phyloP scores from a whole-genome alignment of 2,113 vertebrate species.

The Sciurus niger region DNA sequence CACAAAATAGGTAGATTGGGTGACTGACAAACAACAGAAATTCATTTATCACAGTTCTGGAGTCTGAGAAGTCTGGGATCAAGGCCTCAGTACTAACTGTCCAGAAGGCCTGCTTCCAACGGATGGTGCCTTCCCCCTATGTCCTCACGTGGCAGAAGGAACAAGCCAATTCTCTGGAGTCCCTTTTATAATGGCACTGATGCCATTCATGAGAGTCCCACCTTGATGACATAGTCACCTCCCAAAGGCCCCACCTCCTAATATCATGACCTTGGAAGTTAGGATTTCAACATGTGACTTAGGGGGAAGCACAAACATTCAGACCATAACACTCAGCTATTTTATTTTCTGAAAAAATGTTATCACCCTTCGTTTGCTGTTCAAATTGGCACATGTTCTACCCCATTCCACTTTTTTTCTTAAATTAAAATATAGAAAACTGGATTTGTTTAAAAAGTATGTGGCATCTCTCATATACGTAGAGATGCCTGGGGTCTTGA shows the following conservation, averaged over 20 bases:
- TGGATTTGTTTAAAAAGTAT: neutral
- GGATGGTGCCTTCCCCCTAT: neutral
- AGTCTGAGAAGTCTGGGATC: neutral
- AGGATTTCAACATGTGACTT: neutral
- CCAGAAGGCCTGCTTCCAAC: neutral
- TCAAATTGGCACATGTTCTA: neutral
- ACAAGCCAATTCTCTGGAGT: neutral
- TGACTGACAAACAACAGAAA: neutral
- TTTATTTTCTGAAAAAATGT: slow-evolving; percentile 26
- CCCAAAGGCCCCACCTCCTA: neutral
- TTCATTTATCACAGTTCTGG: neutral
- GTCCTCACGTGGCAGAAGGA: neutral
- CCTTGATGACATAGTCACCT: neutral
- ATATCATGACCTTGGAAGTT: neutral
- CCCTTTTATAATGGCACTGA: neutral
- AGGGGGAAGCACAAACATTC: neutral
- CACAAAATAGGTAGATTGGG: neutral
- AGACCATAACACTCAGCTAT: neutral
- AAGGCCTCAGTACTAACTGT: neutral
- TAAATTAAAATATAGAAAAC: neutral
- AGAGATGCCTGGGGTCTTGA: neutral
- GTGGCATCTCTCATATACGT: neutral
- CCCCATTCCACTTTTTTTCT: neutral
- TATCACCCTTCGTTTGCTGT: neutral
- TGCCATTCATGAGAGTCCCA: neutral